Evolutionary conservation across 2,797 vertebrate species (phyloP).

Genomic region (Microhierax caerulescens): DNA sequence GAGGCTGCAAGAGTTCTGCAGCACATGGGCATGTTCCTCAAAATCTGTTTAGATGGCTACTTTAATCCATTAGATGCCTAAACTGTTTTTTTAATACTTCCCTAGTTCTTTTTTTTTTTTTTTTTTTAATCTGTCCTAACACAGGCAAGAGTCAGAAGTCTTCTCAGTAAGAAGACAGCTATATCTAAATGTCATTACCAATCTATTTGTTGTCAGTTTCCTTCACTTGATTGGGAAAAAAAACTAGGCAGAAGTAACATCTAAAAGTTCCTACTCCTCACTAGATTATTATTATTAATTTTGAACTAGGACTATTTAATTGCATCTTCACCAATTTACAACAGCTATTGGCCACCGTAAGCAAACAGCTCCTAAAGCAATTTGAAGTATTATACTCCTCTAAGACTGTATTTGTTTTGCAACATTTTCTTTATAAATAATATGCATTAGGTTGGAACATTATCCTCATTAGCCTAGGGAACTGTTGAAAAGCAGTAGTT

Average conservation of each 20-base stretch:
- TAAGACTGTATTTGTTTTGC: constrained; percentile 18
- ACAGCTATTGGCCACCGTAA: not conserved
- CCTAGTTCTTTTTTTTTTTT: not conserved
- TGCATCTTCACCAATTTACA: not conserved
- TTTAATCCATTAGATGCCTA: not conserved
- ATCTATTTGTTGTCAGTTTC: not conserved
- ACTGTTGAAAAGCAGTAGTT: constrained; percentile 27
- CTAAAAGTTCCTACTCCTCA: not conserved
- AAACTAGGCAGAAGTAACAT: not conserved
- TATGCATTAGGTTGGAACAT: constrained; percentile 7
- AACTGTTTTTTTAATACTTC: not conserved
- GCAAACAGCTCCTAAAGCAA: not conserved
- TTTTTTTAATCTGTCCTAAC: not conserved
- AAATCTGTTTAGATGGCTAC: not conserved
- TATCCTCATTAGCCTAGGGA: constrained; percentile 30
- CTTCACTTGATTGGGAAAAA: not conserved
- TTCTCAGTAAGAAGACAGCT: not conserved
- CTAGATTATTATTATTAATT: not conserved
- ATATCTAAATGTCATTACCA: not conserved
- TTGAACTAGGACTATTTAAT: not conserved
- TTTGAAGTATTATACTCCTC: constrained; percentile 1
- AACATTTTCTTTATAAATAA: constrained; percentile 22
- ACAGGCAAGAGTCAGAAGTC: not conserved
- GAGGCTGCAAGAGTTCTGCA: not conserved
- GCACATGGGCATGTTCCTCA: not conserved